Evolutionary conservation across 1,140 invertebrate genomes (phyloP).

Genomic region (Drosophila ambigua): DNA sequence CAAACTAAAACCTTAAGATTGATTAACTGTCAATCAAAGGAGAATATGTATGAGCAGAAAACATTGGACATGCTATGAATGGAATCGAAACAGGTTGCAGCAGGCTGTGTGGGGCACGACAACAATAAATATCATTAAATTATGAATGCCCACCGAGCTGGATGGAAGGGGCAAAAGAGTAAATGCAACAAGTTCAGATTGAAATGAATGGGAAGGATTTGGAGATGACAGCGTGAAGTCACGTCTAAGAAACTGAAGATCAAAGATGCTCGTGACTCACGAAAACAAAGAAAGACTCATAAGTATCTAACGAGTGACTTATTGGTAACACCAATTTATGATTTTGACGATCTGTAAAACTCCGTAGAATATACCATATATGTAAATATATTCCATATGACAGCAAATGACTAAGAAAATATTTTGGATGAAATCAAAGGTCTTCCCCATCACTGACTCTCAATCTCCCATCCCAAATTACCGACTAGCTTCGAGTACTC

Average conservation of each 20-base stretch:
- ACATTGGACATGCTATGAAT: conserved; percentile 58
- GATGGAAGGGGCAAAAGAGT: conserved; percentile 23
- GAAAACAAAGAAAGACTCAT: too few species aligned
- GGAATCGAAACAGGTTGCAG: conserved; percentile 65
- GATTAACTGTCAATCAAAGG: conserved; percentile 78
- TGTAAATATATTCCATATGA: too few species aligned
- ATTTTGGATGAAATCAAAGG: too few species aligned
- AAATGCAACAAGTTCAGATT: conserved; percentile 38
- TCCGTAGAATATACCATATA: too few species aligned
- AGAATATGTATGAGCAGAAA: conserved; percentile 30
- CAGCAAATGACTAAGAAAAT: too few species aligned
- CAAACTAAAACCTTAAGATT: conserved; percentile 66
- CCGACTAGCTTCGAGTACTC: conserved; percentile 10
- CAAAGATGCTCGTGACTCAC: background rate
- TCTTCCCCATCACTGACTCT: conserved; percentile 3
- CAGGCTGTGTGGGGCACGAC: background rate
- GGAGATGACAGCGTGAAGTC: conserved; percentile 14
- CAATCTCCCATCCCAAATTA: conserved; percentile 1
- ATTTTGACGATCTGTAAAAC: background rate
- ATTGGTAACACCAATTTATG: background rate
- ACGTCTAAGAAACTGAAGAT: background rate
- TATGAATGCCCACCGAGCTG: conserved; percentile 57
- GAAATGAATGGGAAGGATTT: conserved; percentile 1
- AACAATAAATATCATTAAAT: conserved; percentile 68
- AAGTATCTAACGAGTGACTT: too few species aligned